Evolutionary conservation across 2,888 invertebrate species (phyloP).

Genomic region (Hirudinaria manillensis): DNA sequence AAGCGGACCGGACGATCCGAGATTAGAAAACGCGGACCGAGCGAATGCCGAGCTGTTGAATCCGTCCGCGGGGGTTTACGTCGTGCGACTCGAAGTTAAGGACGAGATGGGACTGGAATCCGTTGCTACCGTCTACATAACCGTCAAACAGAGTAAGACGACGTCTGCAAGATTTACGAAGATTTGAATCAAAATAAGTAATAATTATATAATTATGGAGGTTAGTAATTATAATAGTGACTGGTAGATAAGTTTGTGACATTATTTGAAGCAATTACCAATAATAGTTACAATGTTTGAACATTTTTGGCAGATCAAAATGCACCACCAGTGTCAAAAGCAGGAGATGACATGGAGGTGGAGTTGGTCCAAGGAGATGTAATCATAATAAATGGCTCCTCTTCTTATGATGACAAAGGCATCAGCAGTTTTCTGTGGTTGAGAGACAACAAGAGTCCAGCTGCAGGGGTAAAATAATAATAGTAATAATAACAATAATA

Average conservation of each 20-base stretch:
- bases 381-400: slow-evolving; percentile 69
- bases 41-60: slow-evolving; percentile 48
- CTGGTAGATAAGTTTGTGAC: too few species aligned
- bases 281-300: neutral
- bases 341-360: slow-evolving; percentile 75
- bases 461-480: slow-evolving; percentile 70
- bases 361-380: slow-evolving; percentile 64
- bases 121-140: slow-evolving; percentile 75
- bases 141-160: slow-evolving; percentile 66
- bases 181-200: too few species aligned
- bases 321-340: slow-evolving; percentile 78
- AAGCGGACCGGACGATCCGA: slow-evolving; percentile 43
- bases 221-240: neutral
- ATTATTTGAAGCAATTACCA: too few species aligned
- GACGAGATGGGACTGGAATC: slow-evolving; percentile 80
- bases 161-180: neutral
- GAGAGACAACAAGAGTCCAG: slow-evolving; percentile 66
- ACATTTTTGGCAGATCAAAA: slow-evolving; percentile 69
- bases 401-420: slow-evolving; percentile 78
- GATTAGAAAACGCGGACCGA: slow-evolving; percentile 44
- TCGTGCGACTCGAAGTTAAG: slow-evolving; percentile 69
- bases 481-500: neutral
- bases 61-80: slow-evolving; percentile 68
- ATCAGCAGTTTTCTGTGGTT: slow-evolving; percentile 79
- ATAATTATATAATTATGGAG: neutral